Evolutionary conservation across 1,140 invertebrate genomes (phyloP), one percentile per base, ranked within the genome.

Genomic region (Stegodyphus mimosarum): DNA sequence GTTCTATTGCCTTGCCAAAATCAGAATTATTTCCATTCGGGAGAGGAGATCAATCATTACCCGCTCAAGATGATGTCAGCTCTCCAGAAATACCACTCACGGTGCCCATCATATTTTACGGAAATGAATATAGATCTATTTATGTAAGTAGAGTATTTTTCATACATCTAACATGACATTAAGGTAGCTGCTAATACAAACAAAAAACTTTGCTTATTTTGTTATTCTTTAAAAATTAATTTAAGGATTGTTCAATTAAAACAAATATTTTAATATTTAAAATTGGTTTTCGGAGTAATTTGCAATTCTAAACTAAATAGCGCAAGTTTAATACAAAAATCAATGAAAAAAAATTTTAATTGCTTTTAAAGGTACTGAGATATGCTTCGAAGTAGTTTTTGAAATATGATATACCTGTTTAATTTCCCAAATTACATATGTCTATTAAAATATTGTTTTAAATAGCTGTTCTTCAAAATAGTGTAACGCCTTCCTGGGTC

Each of bases 41-140:
- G 13, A 83, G 51, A 15, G 33, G 33, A 33, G 81, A 83, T 13
- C 49, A 74, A 13, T 67, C 18, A 9, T 69, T 83, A n/a, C 89
- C 89, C 7, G 87, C 89, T 17, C 77, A 74, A 5, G 91, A 92
- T 85, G 92, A 92, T 86, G 87, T 90, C 11, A 90, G 90, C 63
- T 91, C 91, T 7, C 88, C 89, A 7, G 91, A 92, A 88, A 87
- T 92, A 71, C 55, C 87, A n/a, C 90, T 95, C 49, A 90, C 91
- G 83, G 92, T 92, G 5, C 94, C 95, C 0, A 92, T 96, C 75
- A 90, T 91, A 7, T 95, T 95, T 90, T 96, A 93, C 90, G 93
- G 94, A 88, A 93, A 93, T 69, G 90, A 90, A 71, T 95, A 95
- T 90, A 92, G 93, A 66, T 92, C 92, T 52, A 91, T 96, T 89